Base-by-base conservation (phyloP, 2,888 invertebrate genomes). In the Agrilus mali region DNA sequence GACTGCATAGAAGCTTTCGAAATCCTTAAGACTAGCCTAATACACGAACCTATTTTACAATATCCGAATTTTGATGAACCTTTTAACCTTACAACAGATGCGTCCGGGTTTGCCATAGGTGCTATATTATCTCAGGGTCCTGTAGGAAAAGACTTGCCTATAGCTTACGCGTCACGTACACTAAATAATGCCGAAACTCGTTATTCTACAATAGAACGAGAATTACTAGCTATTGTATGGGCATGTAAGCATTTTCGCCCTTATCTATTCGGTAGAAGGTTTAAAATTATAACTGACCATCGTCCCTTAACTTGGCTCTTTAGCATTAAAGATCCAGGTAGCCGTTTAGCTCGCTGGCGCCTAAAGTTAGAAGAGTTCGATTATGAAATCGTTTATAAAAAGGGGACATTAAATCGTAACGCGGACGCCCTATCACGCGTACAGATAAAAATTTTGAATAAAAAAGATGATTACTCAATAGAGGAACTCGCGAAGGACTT, bases 1-100 rank as follows among this genome's bases (percentile, higher is more conserved):
- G 17, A 17, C 3, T 17, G 17, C 5, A 5, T 17, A 17, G 17
- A 38, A 34, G 32, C 8, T n/a, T n/a, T n/a, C n/a, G n/a, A n/a
- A n/a, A 8, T 56, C 2, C 45, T 49, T 6, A 48, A 16, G 4
- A 52, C 51, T 39, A n/a, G n/a, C n/a, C n/a, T n/a, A n/a, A n/a
- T n/a, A n/a, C n/a, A n/a, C n/a, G 42, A 42, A n/a, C 53, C 49
- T 7, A 47, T 54, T 15, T 20, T 55, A 31, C 46, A 50, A 34
- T 55, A 50, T 42, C 53, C 53, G 7, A 51, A 55, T 44, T 55
- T 53, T 49, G 32, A 40, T 12, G 51, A 55, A 47, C 40, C 46
- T n/a, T 2, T 55, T 56, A 36, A 43, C 45, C 14, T 57, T n/a
- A 52, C 51, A 1, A 57, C 55, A 0, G 54, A 55, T 39, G 54